Evolutionary conservation across 2,888 invertebrate species (phyloP).

Genomic region (Drosophila trichaetosa): DNA sequence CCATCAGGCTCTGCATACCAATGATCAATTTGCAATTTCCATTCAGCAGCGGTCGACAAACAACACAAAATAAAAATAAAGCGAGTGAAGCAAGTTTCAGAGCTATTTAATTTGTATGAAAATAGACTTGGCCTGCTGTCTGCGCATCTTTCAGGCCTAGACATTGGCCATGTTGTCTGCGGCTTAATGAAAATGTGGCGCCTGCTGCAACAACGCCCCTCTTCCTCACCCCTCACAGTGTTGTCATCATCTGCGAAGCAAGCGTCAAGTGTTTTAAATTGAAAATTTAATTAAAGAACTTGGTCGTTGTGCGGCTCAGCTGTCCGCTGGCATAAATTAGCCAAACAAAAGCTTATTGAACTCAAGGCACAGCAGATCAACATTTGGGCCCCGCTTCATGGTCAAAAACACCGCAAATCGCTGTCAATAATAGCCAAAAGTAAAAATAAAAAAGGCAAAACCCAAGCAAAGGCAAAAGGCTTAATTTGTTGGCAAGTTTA

Average conservation of each 20-base stretch:
- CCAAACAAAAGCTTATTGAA: slow-evolving; percentile 74
- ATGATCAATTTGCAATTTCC: slow-evolving; percentile 59
- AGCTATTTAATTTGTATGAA: slow-evolving; percentile 68
- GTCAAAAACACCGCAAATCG: slow-evolving; percentile 74
- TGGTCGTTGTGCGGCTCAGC: slow-evolving; percentile 8
- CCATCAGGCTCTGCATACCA: slow-evolving; percentile 58
- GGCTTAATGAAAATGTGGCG: slow-evolving; percentile 74
- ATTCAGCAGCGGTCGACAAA: slow-evolving; percentile 26
- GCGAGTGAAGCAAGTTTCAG: slow-evolving; percentile 44
- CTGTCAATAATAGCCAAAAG: slow-evolving; percentile 66
- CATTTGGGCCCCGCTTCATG: slow-evolving; percentile 59
- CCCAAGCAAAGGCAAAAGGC: slow-evolving; percentile 58
- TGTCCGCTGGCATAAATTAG: slow-evolving; percentile 65
- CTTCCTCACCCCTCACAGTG: not conserved
- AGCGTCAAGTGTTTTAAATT: slow-evolving; percentile 69
- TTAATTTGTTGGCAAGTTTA: slow-evolving; percentile 68
- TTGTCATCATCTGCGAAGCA: slow-evolving; percentile 21
- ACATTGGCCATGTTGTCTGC: slow-evolving; percentile 37
- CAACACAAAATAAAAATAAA: slow-evolving; percentile 5
- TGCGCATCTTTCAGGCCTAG: slow-evolving; percentile 48
- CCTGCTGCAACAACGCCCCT: slow-evolving; percentile 45
- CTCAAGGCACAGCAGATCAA: slow-evolving; percentile 45
- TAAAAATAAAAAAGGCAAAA: slow-evolving; percentile 22
- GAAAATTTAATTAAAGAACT: slow-evolving; percentile 77
- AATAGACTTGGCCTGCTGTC: slow-evolving; percentile 48